Evolutionary conservation across 2,113 vertebrate species (phyloP), one percentile per base, ranked within the genome.

Genomic region (Pseudorasbora parva): DNA sequence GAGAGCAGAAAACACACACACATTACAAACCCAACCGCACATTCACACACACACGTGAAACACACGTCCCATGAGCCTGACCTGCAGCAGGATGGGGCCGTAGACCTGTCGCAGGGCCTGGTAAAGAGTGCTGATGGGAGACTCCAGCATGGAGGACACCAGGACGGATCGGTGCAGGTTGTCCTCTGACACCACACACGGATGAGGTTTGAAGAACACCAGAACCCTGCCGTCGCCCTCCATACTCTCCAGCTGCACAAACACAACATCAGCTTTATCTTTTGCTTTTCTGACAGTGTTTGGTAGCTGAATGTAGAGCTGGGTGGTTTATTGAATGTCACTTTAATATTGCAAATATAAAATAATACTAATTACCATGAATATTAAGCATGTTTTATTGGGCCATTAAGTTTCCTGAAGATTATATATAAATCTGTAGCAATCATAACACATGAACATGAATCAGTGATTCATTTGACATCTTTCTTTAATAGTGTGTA

Each of bases 71-170:
- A 51, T 5, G 47, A 5, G 45, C 4, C 33, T 49, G 23, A 98
- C 97, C 95, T 97, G 96, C 76, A 98, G 90, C 59, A 99, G 91
- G 3, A 96, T 89, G 2, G 97, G 98, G 8, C 95, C 96, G 93
- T 97, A 99, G 87, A 99, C 94, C 54, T 97, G 96, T 69, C 93
- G 93, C 17, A 99, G 93, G 54, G 96, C 95, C 92, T 98, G 97
- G 86, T 99, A 99, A 88, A 99, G 96, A 1, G 96, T 97, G 90
- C 91, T 96, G 83, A 99, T 93, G 71, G 98, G 98, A 76, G 98
- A 99, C 80, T 99, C 96, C 69, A 98, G 84, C 97, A 99, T 97
- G 71, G 98, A 99, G 1, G 97, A 99, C 54, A 99, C 96, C 74
- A 99, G 94, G 87, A 99, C 92, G 83, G 94, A 97, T 83, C 90